Evolutionary conservation across 2,113 vertebrate genomes (phyloP).

Genomic region (Anarrhichthys ocellatus): DNA sequence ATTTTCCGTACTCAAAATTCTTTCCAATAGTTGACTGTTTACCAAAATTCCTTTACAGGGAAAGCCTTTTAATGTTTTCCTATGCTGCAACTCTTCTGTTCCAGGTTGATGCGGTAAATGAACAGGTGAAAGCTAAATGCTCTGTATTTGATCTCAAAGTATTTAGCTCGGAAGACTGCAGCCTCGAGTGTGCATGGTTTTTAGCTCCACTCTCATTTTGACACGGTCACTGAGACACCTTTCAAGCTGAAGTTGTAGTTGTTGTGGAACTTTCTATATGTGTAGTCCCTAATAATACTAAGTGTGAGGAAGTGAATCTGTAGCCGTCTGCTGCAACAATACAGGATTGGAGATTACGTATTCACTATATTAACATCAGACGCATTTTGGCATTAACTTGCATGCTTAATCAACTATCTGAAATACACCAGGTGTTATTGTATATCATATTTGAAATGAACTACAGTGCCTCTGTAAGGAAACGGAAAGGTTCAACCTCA

Average conservation of each 20-base stretch:
- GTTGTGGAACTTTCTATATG: neutral
- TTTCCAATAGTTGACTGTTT: neutral
- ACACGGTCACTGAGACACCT: constrained; percentile 79
- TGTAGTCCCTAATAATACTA: neutral
- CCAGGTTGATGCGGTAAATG: constrained; percentile 96
- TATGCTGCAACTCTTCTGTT: constrained; percentile 96
- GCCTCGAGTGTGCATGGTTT: constrained; percentile 92
- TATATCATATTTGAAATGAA: neutral
- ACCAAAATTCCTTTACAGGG: constrained; percentile 69
- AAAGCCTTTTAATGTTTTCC: constrained; percentile 83
- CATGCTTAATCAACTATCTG: neutral
- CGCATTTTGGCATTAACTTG: neutral
- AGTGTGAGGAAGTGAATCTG: neutral
- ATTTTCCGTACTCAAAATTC: neutral
- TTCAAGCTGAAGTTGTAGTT: constrained; percentile 68
- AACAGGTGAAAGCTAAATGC: constrained; percentile 95
- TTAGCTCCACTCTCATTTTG: constrained; percentile 80
- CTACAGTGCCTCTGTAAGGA: neutral
- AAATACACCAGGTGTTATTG: neutral
- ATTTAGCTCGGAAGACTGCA: constrained; percentile 87
- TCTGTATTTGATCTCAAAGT: constrained; percentile 76
- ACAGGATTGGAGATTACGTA: neutral
- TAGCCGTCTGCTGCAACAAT: neutral
- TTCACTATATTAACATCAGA: neutral
- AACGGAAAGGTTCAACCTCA: neutral